Evolutionary conservation across 1,140 invertebrate genomes (phyloP), one percentile per base, ranked within the genome.

Genomic region (Lasioglossum baleicum): DNA sequence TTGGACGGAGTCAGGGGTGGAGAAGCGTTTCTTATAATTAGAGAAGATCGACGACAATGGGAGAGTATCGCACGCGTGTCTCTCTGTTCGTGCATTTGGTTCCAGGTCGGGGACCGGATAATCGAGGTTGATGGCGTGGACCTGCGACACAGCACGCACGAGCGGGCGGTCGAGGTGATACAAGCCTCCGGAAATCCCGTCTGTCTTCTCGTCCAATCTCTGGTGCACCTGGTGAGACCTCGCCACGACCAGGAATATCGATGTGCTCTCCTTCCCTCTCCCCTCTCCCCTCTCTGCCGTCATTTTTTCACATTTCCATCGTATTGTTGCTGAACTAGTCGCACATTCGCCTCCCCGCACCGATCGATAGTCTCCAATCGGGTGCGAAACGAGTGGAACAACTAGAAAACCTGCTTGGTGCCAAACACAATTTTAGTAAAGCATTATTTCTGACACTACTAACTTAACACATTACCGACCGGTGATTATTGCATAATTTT

Each of bases 161-260:
- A 99, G 89, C 94, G 96, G 85, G 98, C 98, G 11, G 98, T 99
- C n/a, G 96, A 98, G 92, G 96, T 98, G 2, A 99, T 99, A 87
- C 96, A 98, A 90, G 97, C 97, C 81, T 96, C 98, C 63, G 95
- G 96, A 58, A 98, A 97, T 92, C 97, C 97, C 68, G 98, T 99
- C 68, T 95, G 95, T 22, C 97, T 99, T 89, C 94, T 98, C 51
- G 97, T 99, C 40, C 98, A 99, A 93, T 99, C 97, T 86, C 94
- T 99, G 64, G 95, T 98, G 82, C 95, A 96, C 83, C 95, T 96
- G 96, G 96, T 97, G 92, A 94, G 95, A 94, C 68, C 56, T 67
- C 63, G 58, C 56, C 84, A 70, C 69, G 80, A 71, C 65, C 80
- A 65, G 60, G 77, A 87, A 81, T 83, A 86, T 85, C 71, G 73